These are phyloP conservation scores for Hypotaenidia philippensis DNA, from an alignment of 2,797 vertebrate genomes.

Conservation along the genomic window DNA sequence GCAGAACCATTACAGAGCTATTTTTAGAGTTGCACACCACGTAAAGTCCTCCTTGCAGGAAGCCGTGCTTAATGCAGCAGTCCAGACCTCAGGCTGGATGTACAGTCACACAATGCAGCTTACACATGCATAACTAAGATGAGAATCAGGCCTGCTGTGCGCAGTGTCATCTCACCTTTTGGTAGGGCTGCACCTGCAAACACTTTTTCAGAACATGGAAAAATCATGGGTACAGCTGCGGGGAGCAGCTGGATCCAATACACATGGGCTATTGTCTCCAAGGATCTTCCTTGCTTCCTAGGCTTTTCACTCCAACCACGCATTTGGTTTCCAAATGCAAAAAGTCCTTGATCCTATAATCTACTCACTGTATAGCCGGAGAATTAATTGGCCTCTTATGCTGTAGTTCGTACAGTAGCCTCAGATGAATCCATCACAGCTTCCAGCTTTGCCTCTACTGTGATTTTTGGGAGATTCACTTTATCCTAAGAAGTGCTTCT, in stretches of 20 bases:
- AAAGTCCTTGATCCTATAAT: constrained; percentile 1
- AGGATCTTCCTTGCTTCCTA: neutral
- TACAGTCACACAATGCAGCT: neutral
- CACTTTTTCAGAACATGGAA: neutral
- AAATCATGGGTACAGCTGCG: neutral
- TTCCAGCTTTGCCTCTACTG: neutral
- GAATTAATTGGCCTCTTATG: neutral
- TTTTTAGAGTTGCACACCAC: neutral
- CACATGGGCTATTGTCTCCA: neutral
- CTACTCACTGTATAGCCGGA: neutral
- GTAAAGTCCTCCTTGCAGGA: neutral
- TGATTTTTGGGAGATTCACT: constrained; percentile 15
- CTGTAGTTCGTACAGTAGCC: neutral
- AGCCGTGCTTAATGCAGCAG: neutral
- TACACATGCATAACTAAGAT: neutral
- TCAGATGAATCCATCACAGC: neutral
- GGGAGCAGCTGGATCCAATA: neutral
- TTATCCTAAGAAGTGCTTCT: constrained; percentile 15
- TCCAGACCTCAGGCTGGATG: neutral
- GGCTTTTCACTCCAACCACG: neutral
- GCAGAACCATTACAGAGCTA: neutral
- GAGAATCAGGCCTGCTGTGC: neutral
- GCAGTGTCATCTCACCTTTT: neutral
- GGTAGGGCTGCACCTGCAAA: neutral
- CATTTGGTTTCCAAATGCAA: neutral